These are phyloP conservation scores for Melanostoma scalare DNA, from an alignment of 2,888 invertebrate genomes.

Conservation along the genomic window DNA sequence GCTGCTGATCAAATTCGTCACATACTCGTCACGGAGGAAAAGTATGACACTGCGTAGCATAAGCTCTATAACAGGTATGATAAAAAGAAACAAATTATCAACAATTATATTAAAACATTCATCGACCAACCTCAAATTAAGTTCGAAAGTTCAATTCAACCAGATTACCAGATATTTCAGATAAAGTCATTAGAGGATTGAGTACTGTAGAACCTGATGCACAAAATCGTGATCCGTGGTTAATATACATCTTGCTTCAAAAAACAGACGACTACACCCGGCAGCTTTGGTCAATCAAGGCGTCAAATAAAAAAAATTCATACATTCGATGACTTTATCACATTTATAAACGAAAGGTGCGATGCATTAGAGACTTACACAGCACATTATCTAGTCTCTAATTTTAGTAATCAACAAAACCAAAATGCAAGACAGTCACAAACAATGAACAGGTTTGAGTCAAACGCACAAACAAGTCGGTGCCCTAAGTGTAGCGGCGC, in stretches of 20 bases:
- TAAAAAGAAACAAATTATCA: too few relatives aligned
- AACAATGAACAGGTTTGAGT: neutral
- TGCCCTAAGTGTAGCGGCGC: too few relatives aligned
- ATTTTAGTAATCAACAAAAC: too few relatives aligned
- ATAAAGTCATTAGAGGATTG: neutral
- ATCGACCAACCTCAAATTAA: too few relatives aligned
- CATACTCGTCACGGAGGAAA: neutral
- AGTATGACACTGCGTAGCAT: neutral
- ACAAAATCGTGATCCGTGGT: constrained; percentile 11
- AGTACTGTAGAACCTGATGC: neutral
- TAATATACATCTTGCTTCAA: constrained; percentile 1
- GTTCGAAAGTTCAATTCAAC: neutral
- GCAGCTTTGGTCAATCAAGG: neutral
- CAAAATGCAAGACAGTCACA: too few relatives aligned
- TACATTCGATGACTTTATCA: constrained; percentile 11
- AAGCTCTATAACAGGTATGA: neutral
- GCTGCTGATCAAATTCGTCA: neutral
- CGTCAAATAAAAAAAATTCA: constrained; percentile 1
- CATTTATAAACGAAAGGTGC: constrained; percentile 8
- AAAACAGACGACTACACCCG: constrained; percentile 8
- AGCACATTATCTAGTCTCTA: too few relatives aligned
- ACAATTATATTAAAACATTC: too few relatives aligned
- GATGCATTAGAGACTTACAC: too few relatives aligned
- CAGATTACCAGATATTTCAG: constrained; percentile 8
- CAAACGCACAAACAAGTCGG: too few relatives aligned